Conservation (phyloP, 1,140 invertebrate species). For the Conus ventricosus region DNA sequence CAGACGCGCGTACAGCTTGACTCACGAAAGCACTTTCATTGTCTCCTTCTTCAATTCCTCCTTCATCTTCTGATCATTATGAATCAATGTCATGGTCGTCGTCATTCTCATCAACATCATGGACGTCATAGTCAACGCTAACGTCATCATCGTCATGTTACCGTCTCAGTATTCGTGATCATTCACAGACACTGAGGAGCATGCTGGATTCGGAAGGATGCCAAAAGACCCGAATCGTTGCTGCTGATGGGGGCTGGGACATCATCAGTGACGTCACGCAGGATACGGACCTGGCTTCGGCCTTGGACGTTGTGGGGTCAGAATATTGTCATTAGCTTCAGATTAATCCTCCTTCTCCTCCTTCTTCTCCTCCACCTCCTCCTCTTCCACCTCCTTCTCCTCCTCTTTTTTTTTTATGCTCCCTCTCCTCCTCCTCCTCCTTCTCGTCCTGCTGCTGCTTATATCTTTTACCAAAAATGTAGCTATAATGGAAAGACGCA, state of each 20-base stretch:
- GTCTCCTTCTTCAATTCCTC: no score
- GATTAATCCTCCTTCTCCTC: not conserved
- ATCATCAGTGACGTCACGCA: conserved; percentile 56
- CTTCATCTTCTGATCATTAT: no score
- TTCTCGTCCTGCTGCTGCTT: not conserved
- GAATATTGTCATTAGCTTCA: not conserved
- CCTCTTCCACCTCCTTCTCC: not conserved
- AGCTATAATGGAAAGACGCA: no score
- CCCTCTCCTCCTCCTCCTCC: no score
- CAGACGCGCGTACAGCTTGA: no score
- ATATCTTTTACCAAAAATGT: no score
- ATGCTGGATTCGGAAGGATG: conserved; percentile 54
- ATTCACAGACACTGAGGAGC: conserved; percentile 53
- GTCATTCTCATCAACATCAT: not conserved
- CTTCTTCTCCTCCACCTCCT: not conserved
- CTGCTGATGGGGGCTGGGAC: conserved; percentile 52
- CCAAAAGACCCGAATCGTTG: conserved; percentile 62
- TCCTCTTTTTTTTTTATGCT: no score
- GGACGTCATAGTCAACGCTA: no score
- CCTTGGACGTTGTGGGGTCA: conserved; percentile 59
- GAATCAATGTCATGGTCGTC: not conserved
- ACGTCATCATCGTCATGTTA: not conserved
- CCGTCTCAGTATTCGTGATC: not conserved
- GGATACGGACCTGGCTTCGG: conserved; percentile 51
- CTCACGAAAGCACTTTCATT: no score